Base-by-base conservation (phyloP, 2,113 vertebrate species). In the Cyphomyrus plagiostoma region DNA sequence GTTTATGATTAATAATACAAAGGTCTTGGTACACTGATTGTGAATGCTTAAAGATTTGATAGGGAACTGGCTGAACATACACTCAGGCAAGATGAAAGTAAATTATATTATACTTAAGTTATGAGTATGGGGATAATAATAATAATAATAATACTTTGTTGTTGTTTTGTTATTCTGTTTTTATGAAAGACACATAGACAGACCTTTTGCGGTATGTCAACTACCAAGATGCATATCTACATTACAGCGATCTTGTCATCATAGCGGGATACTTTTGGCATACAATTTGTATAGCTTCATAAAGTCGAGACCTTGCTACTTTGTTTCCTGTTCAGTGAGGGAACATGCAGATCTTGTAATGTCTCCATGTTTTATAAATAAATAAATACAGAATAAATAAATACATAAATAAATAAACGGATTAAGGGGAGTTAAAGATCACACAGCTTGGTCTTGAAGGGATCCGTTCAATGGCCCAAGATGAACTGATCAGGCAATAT, bases 1-100 rank as follows among this genome's bases (percentile, higher is more conserved):
- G 96, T 97, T 96, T 97, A 97, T 98, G 97, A 97, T 97, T 98
- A 98, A 97, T 97, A 97, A 97, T 97, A 99, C 97, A 97, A 97
- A 97, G 97, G 97, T 97, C 94, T 94, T 96, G 96, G 93, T 95
- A 96, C 96, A 97, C 94, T 96, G 96, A 97, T 96, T 96, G 97
- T 97, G 97, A 98, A 97, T 97, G 97, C 96, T 97, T 95, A 94
- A 95, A 93, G 96, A 95, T 94, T 94, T 94, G 95, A 94, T 94
- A 95, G 93, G 96, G 92, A 91, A 86, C 93, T 91, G 92, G 93
- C 95, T 94, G 95, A 97, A 97, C 97, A 95, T 92, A 95, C 96
- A 97, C 96, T 96, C 96, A 94, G 94, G 95, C 15, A 45, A 88
- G 53, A 62, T 30, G 62, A 30, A 70, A 70, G 26, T 30, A 30